A percentile compares a stretch with the other conserved stretches of the same genome.
Conservation (phyloP, 2,797 vertebrate species). For the Threskiornis aethiopicus region DNA sequence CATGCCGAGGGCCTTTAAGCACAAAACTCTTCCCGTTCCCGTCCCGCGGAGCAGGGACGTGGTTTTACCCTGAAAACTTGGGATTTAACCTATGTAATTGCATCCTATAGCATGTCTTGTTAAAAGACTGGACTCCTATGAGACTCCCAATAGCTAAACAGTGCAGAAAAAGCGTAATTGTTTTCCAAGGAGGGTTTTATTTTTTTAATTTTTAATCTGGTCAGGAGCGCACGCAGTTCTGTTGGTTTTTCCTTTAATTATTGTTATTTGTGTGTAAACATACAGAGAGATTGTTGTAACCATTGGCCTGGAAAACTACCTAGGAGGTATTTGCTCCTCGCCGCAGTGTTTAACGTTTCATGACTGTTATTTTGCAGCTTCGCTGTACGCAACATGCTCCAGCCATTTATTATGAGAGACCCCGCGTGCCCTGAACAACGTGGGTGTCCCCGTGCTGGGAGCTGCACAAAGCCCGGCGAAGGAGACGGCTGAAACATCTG, state of each 20-base stretch:
- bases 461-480: accelerated
- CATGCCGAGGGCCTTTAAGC: not conserved
- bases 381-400: not conserved
- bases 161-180: not conserved
- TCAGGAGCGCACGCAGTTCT: not conserved
- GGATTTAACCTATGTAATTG: not conserved
- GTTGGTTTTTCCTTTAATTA: constrained; percentile 14
- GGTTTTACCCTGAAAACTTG: not conserved
- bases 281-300: not conserved
- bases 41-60: not conserved
- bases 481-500: accelerated
- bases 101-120: not conserved
- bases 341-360: not conserved
- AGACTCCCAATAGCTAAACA: not conserved
- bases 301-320: constrained; percentile 42
- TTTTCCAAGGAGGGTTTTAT: not conserved
- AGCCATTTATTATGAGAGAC: accelerated
- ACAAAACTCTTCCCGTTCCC: not conserved
- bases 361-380: not conserved
- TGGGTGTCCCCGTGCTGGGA: accelerated
- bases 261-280: constrained; percentile 23
- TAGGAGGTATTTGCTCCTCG: not conserved
- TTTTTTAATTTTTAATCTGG: not conserved
- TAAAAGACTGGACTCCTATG: not conserved
- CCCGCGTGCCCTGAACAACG: accelerated